Evolutionary conservation across 2,113 vertebrate genomes (phyloP).

Genomic region (Thryonomys swinderianus): DNA sequence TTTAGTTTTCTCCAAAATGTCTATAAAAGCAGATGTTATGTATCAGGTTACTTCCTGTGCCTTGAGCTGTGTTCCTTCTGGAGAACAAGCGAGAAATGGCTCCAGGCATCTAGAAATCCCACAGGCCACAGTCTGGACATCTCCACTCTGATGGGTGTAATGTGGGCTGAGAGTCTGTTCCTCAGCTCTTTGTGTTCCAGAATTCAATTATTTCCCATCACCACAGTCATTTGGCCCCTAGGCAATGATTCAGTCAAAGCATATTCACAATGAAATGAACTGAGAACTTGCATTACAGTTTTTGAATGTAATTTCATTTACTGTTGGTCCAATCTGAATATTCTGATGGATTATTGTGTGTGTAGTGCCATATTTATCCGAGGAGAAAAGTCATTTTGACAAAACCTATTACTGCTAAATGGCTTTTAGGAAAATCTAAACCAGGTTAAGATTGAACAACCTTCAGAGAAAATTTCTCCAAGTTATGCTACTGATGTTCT

Average conservation of each 20-base stretch:
- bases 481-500: neutral
- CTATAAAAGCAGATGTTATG: neutral
- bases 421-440: neutral
- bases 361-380: neutral
- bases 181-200: conserved; percentile 4
- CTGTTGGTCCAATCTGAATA: neutral
- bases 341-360: neutral
- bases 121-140: neutral
- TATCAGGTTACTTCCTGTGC: neutral
- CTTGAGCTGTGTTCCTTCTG: neutral
- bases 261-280: conserved; percentile 34
- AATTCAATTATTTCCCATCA: conserved; percentile 22
- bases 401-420: conserved; percentile 11
- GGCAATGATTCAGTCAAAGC: neutral
- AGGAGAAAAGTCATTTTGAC: neutral
- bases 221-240: neutral
- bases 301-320: conserved; percentile 46
- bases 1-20: conserved; percentile 15
- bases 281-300: conserved; percentile 16
- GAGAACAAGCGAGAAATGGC: neutral
- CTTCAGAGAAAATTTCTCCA: conserved; percentile 40
- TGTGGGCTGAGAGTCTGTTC: neutral
- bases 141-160: neutral
- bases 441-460: neutral
- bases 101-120: neutral